A percentile compares a stretch with the other conserved stretches of the same genome.
Conservation (phyloP, 2,113 vertebrate genomes). For the Albula glossodonta region DNA sequence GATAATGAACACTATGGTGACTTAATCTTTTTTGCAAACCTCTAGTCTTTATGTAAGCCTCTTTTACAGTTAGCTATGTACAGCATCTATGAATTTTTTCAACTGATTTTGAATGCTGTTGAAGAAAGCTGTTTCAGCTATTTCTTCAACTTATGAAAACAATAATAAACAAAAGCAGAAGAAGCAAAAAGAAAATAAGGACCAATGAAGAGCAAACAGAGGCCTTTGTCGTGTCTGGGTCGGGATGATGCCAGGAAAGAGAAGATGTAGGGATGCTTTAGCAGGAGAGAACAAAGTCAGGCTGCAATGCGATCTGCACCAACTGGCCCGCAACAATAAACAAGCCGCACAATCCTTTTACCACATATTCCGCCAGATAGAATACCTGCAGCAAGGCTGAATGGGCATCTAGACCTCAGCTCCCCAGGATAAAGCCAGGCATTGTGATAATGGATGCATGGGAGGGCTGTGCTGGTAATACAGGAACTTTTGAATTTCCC, state of each 20-base stretch:
- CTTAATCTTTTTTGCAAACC: background rate
- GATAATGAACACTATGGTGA: background rate
- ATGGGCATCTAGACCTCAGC: constrained; percentile 15
- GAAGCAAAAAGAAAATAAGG: background rate
- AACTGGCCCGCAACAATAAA: constrained; percentile 8
- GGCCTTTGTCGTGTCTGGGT: background rate
- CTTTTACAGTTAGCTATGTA: background rate
- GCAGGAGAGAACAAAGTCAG: constrained; percentile 1
- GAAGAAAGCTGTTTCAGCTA: background rate
- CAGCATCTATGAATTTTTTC: background rate
- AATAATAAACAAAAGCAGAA: background rate
- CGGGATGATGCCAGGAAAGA: background rate
- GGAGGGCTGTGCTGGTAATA: background rate
- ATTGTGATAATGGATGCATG: background rate
- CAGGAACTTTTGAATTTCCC: background rate
- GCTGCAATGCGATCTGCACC: constrained; percentile 15
- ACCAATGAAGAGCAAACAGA: background rate
- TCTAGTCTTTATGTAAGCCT: background rate
- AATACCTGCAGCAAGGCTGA: constrained; percentile 9
- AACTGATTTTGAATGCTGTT: background rate
- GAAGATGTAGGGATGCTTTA: background rate
- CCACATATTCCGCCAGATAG: background rate
- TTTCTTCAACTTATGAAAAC: background rate
- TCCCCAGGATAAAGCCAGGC: background rate
- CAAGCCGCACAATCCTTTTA: background rate